Base-by-base conservation (phyloP, 2,797 vertebrate species). In the Cyclura pinguis region DNA sequence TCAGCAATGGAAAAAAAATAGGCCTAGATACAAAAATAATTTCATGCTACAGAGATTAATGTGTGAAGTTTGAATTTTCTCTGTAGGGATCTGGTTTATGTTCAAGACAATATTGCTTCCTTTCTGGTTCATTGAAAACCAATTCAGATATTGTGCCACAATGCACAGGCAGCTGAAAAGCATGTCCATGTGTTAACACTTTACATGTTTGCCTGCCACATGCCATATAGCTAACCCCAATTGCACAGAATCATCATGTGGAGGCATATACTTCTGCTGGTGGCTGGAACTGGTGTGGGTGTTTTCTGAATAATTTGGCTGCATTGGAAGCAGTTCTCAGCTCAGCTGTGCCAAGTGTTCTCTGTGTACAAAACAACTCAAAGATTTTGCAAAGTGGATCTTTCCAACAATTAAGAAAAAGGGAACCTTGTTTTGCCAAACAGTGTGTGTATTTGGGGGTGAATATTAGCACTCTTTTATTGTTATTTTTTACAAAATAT, bases 21-120 rank as follows among this genome's bases (percentile, higher is more conserved):
- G 47, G 52, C 22, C 47, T 80, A 80, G 42, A 76, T 85, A 69
- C 86, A 83, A 88, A 88, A 84, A 88, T 85, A 88, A 80, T 88
- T 88, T 91, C 74, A 88, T 85, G 59, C 80, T 84, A 87, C 89
- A 87, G 59, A 89, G 84, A 86, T 83, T 89, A 92, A 87, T 85
- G 74, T 55, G 24, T 72, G 14, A 89, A 87, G 64, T 50, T 29
- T 81, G 82, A 52, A 38, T 59, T 85, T 76, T 85, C 67, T 74
- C 82, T 91, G 16, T 64, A 83, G 83, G 32, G 52, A 88, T 9
- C 22, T 38, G 42, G 76, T 88, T 88, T 73, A 50, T 80, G 57
- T 32, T 80, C 64, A 35, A 81, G 27, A 80, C 27, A 27, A 81
- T 81, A 88, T 64, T 73, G 32, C 42, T 38, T 87, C n/a, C 67